These are phyloP conservation scores for Xylocampa areola DNA, from an alignment of 2,888 invertebrate species.

Conservation along the genomic window DNA sequence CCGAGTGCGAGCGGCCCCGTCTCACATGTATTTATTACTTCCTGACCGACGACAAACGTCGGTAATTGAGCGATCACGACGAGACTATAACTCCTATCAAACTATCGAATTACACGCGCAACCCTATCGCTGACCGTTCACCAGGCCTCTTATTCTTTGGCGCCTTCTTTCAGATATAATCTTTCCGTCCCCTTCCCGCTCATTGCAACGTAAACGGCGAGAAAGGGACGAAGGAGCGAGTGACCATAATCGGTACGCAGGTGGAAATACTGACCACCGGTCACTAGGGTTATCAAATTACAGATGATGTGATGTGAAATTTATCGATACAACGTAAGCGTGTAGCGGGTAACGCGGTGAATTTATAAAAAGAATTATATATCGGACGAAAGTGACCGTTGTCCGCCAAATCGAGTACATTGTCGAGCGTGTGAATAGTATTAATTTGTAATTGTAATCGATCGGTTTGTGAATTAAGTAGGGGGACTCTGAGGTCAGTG, in stretches of 20 bases:
- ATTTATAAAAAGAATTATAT: conserved; percentile 53
- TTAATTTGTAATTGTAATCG: conserved; percentile 84
- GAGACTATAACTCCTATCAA: conserved; percentile 77
- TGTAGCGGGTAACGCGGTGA: conserved; percentile 80
- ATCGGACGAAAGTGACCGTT: conserved; percentile 69
- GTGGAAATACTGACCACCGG: conserved; percentile 84
- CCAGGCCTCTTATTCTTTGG: conserved; percentile 61
- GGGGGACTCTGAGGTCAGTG: conserved; percentile 71
- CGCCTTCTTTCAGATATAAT: conserved; percentile 64
- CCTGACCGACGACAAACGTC: conserved; percentile 80
- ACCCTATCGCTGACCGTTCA: conserved; percentile 74
- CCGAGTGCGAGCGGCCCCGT: conserved; percentile 52
- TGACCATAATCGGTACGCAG: conserved; percentile 71
- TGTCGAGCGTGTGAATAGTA: conserved; percentile 81
- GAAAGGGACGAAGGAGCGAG: conserved; percentile 57
- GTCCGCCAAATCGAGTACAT: conserved; percentile 72
- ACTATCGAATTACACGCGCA: conserved; percentile 82
- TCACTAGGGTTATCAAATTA: conserved; percentile 82
- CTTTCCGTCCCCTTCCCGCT: conserved; percentile 57
- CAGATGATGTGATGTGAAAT: conserved; percentile 79
- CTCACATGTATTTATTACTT: conserved; percentile 81
- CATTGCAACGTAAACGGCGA: conserved; percentile 9
- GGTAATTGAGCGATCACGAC: conserved; percentile 86
- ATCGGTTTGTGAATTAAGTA: conserved; percentile 68
- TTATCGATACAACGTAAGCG: conserved; percentile 72